Conservation (phyloP, 2,888 invertebrate genomes). For the Pomacea canaliculata region DNA sequence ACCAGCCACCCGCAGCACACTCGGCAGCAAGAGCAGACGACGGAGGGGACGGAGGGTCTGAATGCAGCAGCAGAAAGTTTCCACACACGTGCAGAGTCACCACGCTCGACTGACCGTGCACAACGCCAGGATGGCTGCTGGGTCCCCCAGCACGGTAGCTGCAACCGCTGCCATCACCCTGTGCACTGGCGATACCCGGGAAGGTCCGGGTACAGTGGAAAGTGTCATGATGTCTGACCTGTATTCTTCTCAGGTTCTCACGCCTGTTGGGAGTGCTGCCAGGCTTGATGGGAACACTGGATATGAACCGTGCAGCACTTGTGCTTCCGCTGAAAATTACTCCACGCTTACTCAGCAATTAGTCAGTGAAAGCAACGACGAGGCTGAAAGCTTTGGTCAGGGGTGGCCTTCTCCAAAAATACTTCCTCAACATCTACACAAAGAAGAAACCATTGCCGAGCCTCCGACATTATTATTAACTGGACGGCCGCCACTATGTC, state of each 20-base stretch:
- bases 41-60: not conserved
- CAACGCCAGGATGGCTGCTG: not conserved
- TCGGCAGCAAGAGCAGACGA: not conserved
- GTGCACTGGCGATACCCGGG: too few species aligned
- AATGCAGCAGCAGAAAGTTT: not conserved
- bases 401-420: not conserved
- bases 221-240: not conserved
- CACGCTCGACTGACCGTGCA: not conserved
- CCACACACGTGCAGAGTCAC: not conserved
- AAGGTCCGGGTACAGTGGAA: too few species aligned
- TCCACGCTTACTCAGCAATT: slow-evolving; percentile 7
- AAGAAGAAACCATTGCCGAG: too few species aligned
- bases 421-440: not conserved
- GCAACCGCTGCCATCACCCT: not conserved
- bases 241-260: not conserved
- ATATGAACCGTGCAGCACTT: not conserved
- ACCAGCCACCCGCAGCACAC: not conserved
- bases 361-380: not conserved
- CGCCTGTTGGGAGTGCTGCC: not conserved
- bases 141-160: not conserved
- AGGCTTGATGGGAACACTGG: not conserved
- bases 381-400: not conserved
- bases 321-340: not conserved
- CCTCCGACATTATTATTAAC: too few species aligned
- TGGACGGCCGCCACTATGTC: too few species aligned